A percentile compares a stretch with the other conserved stretches of the same genome.
Evolutionary conservation across 2,113 vertebrate species (phyloP).

Genomic region (Phylloscopus trochilus): DNA sequence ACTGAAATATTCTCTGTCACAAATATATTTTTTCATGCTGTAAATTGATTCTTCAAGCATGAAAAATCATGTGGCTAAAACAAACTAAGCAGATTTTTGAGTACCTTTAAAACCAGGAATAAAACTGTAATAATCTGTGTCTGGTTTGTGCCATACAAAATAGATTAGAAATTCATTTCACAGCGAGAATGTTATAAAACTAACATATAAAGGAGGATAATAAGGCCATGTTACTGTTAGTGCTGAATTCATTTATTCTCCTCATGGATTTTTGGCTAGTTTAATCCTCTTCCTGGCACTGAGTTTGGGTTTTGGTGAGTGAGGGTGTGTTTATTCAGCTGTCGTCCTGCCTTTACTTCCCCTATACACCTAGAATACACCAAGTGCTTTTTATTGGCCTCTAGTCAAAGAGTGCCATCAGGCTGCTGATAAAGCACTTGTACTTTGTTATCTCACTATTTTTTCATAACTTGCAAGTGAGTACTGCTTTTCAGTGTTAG

Average conservation of each 20-base stretch:
- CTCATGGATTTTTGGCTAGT: neutral
- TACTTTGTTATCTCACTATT: constrained; percentile 14
- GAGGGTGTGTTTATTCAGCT: neutral
- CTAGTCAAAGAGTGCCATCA: neutral
- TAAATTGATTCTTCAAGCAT: neutral
- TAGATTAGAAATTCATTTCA: neutral
- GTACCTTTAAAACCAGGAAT: neutral
- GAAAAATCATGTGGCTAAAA: neutral
- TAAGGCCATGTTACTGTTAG: neutral
- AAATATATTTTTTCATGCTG: neutral
- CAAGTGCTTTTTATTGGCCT: neutral
- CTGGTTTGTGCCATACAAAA: neutral
- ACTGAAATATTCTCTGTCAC: neutral
- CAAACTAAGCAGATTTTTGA: neutral
- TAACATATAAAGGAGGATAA: neutral
- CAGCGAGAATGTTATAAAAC: neutral
- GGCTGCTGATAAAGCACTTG: neutral
- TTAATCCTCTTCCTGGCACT: neutral
- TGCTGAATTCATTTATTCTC: neutral
- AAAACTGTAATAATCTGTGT: neutral
- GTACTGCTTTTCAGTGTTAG: neutral
- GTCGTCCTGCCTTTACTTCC: neutral
- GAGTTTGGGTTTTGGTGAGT: neutral
- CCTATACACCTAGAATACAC: neutral
- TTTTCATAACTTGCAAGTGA: neutral